Base-by-base conservation (phyloP, 2,797 vertebrate species). In the Galaxias olidus region DNA sequence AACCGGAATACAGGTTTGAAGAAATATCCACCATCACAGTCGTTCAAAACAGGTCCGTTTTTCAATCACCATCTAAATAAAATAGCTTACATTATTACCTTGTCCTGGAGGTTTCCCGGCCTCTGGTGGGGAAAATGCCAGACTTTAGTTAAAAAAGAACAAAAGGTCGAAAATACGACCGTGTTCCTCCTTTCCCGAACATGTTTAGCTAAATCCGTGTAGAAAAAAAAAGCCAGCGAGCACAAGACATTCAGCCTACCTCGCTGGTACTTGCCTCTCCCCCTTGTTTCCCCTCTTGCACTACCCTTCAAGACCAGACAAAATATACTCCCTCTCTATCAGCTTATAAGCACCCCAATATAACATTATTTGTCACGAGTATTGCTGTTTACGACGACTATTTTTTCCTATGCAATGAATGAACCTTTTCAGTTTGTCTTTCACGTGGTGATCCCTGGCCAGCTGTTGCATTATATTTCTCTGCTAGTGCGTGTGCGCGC, bases 191-290 rank as follows among this genome's bases (percentile, higher is more conserved):
- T 69, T 59, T 76, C 74, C 86, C 79, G 48, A 68, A 18, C 72
- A 89, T 90, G 56, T 74, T 74, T 30, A 61, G 58, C 60, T 60
- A 66, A 69, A 84, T 74, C 69, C 68, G 66, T 48, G 47, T 30
- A 30, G 6, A 30, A 30, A 30, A 30, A 30, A 30, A 30, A 30
- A 30, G 6, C 14, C 11, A 59, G 20, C 10, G 8, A 55, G 50
- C 66, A 48, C n/a, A 50, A 61, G 54, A 62, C 73, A 53, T 49
- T 50, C 72, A 18, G 63, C 20, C 30, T 59, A 66, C 52, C 77
- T 75, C 73, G 59, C 63, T 50, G 14, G 12, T 46, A 49, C 66
- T 6, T 1, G 4, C 54, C 48, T 14, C 48, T 14, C 46, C 41
- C 13, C 10, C 42, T 42, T 8, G 15, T 20, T 15, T 15, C 49